Evolutionary conservation across 2,113 vertebrate species (phyloP).

Genomic region (Phaethornis superciliosus): DNA sequence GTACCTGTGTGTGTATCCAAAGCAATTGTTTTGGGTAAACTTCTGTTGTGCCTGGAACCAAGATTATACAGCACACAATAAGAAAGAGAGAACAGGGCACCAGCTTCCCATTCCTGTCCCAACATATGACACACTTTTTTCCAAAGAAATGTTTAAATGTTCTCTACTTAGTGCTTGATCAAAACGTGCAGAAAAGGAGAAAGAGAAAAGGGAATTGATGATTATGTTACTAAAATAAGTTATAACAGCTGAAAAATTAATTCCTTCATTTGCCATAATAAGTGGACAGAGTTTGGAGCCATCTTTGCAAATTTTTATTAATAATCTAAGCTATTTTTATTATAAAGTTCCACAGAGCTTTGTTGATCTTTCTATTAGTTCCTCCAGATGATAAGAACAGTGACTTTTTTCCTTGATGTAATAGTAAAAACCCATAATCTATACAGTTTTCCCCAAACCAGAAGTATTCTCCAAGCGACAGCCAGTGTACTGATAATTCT

Average conservation of each 20-base stretch:
- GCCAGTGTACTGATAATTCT: not conserved
- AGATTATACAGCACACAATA: not conserved
- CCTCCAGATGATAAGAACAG: not conserved
- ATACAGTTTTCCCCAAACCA: not conserved
- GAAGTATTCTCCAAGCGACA: not conserved
- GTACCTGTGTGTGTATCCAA: not conserved
- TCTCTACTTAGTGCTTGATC: constrained; percentile 14
- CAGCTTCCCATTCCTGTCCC: constrained; percentile 44
- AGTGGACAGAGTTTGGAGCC: too few species aligned
- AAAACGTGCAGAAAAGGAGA: not conserved
- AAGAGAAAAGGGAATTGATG: not conserved
- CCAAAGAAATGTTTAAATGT: constrained; percentile 52
- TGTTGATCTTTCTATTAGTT: not conserved
- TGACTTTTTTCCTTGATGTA: not conserved
- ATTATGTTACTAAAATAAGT: not conserved
- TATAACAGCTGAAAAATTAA: not conserved
- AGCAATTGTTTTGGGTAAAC: constrained; percentile 8
- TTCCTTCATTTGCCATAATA: not conserved
- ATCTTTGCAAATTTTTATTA: not conserved
- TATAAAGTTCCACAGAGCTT: not conserved
- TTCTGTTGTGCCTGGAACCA: not conserved
- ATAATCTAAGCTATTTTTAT: not conserved
- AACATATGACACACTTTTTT: constrained; percentile 32
- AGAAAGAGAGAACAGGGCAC: not conserved
- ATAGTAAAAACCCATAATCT: not conserved